These are phyloP conservation scores for Sepioteuthis lessoniana DNA, from an alignment of 2,888 invertebrate species.

Conservation along the genomic window DNA sequence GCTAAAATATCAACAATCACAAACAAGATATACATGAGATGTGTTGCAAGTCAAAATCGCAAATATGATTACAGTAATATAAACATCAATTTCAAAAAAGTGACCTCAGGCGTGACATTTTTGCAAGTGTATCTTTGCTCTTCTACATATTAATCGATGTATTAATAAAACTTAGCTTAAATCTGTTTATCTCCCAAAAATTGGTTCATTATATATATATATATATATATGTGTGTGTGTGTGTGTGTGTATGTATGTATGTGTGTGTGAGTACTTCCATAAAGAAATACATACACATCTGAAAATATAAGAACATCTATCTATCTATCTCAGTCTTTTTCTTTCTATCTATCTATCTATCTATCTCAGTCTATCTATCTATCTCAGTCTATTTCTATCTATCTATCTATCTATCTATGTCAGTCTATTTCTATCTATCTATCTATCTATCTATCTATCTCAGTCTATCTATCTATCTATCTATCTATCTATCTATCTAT, in stretches of 20 bases:
- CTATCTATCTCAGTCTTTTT: too few species aligned
- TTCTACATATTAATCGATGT: neutral
- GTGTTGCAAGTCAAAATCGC: neutral
- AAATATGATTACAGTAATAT: neutral
- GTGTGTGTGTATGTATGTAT: too few species aligned
- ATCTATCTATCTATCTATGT: too few species aligned
- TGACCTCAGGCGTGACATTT: neutral
- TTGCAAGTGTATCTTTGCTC: neutral
- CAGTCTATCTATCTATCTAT: too few species aligned
- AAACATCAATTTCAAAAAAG: neutral
- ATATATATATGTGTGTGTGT: too few species aligned
- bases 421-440: too few species aligned
- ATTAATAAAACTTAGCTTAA: neutral
- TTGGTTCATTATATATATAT: too few species aligned
- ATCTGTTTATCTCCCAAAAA: neutral
- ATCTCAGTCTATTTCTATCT: neutral
- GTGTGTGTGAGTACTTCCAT: too few species aligned
- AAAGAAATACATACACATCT: too few species aligned
- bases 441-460: neutral
- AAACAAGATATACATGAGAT: neutral
- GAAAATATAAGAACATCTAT: too few species aligned
- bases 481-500: too few species aligned
- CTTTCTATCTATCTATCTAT: neutral
- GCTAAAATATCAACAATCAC: neutral
- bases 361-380: neutral